Evolutionary conservation across 2,113 vertebrate genomes (phyloP).

Genomic region (Pangasianodon gigas): DNA sequence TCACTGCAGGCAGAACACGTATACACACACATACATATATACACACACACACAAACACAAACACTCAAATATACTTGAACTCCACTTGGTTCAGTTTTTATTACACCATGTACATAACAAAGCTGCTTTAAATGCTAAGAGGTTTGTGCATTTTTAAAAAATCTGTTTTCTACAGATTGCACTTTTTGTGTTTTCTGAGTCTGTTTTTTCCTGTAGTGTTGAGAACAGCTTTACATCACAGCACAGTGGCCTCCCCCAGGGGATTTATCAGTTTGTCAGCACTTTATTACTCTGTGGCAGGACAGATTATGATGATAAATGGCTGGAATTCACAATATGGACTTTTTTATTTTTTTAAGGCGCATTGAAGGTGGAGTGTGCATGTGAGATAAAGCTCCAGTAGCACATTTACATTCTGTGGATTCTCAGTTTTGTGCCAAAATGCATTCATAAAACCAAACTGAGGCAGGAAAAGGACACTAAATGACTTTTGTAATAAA

Average conservation of each 20-base stretch:
- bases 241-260: constrained; percentile 5
- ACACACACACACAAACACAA: background rate
- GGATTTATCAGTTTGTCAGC: constrained; percentile 57
- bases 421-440: background rate
- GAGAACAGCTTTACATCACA: constrained; percentile 28
- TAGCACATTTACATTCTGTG: constrained; percentile 34
- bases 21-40: background rate
- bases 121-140: background rate
- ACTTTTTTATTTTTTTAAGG: background rate
- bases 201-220: background rate
- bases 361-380: constrained; percentile 33
- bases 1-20: background rate
- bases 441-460: background rate
- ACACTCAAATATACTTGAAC: background rate
- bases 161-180: background rate
- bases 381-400: constrained; percentile 32
- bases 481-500: background rate
- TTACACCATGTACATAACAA: background rate
- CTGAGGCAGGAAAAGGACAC: background rate
- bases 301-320: constrained; percentile 61
- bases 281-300: constrained; percentile 57
- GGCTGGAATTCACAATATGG: constrained; percentile 24
- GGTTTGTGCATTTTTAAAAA: background rate
- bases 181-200: background rate
- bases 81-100: background rate